Evolutionary conservation across 2,113 vertebrate genomes (phyloP).

Genomic region (Cygnus buccinator): DNA sequence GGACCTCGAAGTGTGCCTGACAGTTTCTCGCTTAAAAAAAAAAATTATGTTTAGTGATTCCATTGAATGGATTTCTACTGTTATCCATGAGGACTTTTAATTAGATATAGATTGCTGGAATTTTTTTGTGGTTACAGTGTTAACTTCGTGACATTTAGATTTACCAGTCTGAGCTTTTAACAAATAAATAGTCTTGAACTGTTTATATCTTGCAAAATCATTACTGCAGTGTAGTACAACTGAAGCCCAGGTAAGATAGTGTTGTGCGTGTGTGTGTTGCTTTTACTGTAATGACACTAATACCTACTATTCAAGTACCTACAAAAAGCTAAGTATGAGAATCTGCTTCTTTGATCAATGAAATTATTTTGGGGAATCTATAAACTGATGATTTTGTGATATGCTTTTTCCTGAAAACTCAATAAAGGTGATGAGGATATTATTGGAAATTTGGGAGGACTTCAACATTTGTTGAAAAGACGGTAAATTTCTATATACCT

Average conservation of each 20-base stretch:
- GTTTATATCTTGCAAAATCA: not conserved
- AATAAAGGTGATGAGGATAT: not conserved
- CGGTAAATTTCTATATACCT: not conserved
- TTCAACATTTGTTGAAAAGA: not conserved
- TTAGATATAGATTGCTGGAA: not conserved
- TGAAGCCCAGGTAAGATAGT: not conserved
- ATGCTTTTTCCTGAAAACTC: rapidly evolving
- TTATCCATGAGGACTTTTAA: not conserved
- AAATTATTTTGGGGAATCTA: not conserved
- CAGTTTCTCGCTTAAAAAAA: not conserved
- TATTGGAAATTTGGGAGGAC: not conserved
- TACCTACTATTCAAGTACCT: not conserved
- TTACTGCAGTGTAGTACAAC: not conserved
- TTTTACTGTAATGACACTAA: not conserved
- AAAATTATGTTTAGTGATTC: not conserved
- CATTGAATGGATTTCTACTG: not conserved
- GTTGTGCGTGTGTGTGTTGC: not conserved
- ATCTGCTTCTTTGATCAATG: not conserved
- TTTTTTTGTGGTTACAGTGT: not conserved
- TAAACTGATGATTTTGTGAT: not conserved
- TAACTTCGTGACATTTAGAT: not conserved
- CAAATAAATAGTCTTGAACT: not conserved
- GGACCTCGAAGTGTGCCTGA: not conserved
- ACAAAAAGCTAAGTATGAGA: not conserved
- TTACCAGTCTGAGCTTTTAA: not conserved